Evolutionary conservation across 2,888 invertebrate species (phyloP).

Genomic region (Lymantria monacha): DNA sequence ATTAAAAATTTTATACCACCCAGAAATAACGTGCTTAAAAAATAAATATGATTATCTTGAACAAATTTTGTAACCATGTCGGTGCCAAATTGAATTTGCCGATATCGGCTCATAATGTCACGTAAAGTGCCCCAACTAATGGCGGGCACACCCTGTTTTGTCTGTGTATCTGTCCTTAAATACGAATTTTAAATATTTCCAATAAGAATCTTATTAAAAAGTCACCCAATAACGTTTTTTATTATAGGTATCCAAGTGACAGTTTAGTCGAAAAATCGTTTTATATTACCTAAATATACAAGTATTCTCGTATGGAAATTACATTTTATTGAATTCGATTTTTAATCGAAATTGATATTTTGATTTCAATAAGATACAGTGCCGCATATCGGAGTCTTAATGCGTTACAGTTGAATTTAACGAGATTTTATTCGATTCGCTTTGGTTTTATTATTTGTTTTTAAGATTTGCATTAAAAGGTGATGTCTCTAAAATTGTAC

Average conservation of each 20-base stretch:
- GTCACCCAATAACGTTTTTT: conserved; percentile 42
- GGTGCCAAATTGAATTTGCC: conserved; percentile 49
- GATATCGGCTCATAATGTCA: conserved; percentile 50
- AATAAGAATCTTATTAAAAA: conserved; percentile 41
- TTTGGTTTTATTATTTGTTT: background rate
- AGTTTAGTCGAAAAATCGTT: conserved; percentile 18
- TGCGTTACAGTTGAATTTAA: conserved; percentile 8
- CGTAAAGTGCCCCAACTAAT: conserved; percentile 57
- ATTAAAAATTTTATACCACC: conserved; percentile 13
- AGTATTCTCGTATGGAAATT: conserved; percentile 4
- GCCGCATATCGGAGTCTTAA: conserved; percentile 15
- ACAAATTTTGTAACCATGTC: conserved; percentile 41
- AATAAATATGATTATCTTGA: conserved; percentile 31
- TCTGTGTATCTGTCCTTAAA: conserved; percentile 44
- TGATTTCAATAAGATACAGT: conserved; percentile 16
- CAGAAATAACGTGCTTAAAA: conserved; percentile 26
- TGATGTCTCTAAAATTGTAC: too few relatives aligned
- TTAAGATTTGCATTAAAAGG: too few relatives aligned
- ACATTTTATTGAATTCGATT: conserved; percentile 2
- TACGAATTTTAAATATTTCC: conserved; percentile 26
- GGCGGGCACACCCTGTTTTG: conserved; percentile 42
- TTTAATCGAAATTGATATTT: conserved; percentile 16
- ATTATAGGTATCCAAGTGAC: conserved; percentile 44
- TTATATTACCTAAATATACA: conserved; percentile 13
- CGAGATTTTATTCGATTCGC: conserved; percentile 6